Base-by-base conservation (phyloP, 2,797 vertebrate species). In the Sebastes minor region DNA sequence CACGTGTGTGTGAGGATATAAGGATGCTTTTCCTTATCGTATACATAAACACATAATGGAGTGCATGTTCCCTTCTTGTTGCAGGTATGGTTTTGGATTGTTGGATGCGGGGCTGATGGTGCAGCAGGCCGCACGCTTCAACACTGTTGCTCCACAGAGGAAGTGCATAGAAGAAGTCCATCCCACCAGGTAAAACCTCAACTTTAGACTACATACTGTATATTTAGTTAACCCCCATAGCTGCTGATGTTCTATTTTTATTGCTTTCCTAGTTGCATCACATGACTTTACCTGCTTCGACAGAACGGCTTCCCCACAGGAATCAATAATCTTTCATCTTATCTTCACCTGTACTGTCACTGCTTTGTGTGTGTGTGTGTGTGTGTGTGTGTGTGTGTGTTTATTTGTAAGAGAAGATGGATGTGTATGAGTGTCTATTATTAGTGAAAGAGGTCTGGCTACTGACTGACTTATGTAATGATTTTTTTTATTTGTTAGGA, bases 21-120 rank as follows among this genome's bases (percentile, higher is more conserved):
- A 63, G 52, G 57, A 49, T 67, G 30, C 52, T 52, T 61, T n/a
- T 79, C 22, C 49, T 64, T 61, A 71, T 46, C 14, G 30, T 68
- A 30, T 56, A 81, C 71, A 76, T 55, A 75, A 84, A 87, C 68
- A 83, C 63, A 27, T 30, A 59, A 76, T 33, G n/a, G 70, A 60
- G 27, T 46, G 55, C 12, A 4, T 46, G 38, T 52, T 52, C 42
- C 20, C 22, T 55, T 35, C 32, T 79, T 64, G 49, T 81, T 85
- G 23, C 88, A 95, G 92, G 72, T 94, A 88, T 63, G 93, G 92
- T 38, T 95, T 94, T 79, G 93, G 93, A 59, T 42, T 95, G 70
- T 72, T 95, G 76, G 92, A 94, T 70, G 93, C 90, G 20, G 94
- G 78, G 53, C 83, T 94, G 80, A 91, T 95, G 90, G 92, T 95